Base-by-base conservation (phyloP, 2,888 invertebrate species). In the Orchesella flavescens region DNA sequence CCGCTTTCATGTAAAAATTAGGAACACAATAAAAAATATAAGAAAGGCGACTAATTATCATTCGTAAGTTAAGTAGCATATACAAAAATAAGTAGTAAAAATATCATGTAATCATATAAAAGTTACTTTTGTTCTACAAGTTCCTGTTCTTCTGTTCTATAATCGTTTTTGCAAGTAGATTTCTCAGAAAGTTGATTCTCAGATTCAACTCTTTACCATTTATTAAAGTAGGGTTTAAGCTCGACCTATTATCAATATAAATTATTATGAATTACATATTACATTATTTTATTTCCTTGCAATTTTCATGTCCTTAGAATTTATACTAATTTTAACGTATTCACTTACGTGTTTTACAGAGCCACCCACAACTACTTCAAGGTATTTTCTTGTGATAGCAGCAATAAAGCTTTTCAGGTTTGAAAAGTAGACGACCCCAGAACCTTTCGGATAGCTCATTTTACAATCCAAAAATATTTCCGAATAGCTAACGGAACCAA, bases 341-440 rank as follows among this genome's bases (percentile, higher is more conserved):
- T 4, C 59, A 59, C 59, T 17, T 17, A 59, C 59, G 10, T 17
- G 17, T 59, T 19, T 59, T n/a, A 59, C 12, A 19, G 10, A 12
- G 12, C 4, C 17, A 5, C 59, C 59, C 12, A 17, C 10, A 10
- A n/a, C 10, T 2, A 59, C 21, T 17, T 10, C 12, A 59, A 59
- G 3, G 21, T 4, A 21, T 21, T 21, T 10, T 1, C 4, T 59
- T 19, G 1, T 17, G 17, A 69, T 23, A 1, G 69, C 69, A 1
- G 53, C 19, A 2, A 21, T 2, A 23, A 49, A 69, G 53, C 69
- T 69, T 3, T 69, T 12, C 12, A 17, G 15, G 10, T 49, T 24
- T 21, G 69, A 49, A 49, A 69, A 69, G 21, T 19, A 23, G 12
- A 69, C 21, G 13, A 69, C n/a, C 10, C 23, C 69, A 19, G 69